Evolutionary conservation across 2,888 invertebrate genomes (phyloP).

Genomic region (Villa cingulata): DNA sequence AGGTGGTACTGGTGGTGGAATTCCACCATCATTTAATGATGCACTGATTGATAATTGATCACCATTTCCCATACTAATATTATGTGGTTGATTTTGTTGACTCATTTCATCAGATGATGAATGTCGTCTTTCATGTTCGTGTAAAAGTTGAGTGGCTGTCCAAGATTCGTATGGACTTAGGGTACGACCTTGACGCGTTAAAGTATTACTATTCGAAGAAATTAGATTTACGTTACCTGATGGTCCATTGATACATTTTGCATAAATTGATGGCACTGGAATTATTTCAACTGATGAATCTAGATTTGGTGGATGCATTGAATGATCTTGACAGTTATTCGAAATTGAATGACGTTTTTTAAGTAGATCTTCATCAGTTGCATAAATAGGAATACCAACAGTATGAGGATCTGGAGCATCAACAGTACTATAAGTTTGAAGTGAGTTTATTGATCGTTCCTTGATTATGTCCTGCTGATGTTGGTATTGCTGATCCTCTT

Average conservation of each 20-base stretch:
- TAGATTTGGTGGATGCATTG: background rate
- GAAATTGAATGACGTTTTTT: conserved; percentile 37
- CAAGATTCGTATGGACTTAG: conserved; percentile 44
- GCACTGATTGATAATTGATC: background rate
- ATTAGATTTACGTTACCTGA: conserved; percentile 16
- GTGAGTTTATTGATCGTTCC: conserved; percentile 14
- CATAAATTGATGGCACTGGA: conserved; percentile 1
- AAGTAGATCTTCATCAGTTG: conserved; percentile 35
- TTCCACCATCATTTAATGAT: conserved; percentile 8
- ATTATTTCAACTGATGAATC: background rate
- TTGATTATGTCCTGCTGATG: background rate
- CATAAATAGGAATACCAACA: conserved; percentile 36
- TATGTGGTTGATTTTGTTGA: conserved; percentile 19
- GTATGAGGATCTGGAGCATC: conserved; percentile 35
- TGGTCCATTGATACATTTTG: conserved; percentile 8
- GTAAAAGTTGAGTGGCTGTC: conserved; percentile 45
- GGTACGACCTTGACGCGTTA: conserved; percentile 34
- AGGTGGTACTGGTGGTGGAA: conserved; percentile 41
- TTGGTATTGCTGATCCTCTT: background rate
- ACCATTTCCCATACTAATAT: background rate
- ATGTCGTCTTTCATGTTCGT: conserved; percentile 42
- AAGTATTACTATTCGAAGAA: conserved; percentile 28
- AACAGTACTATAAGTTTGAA: conserved; percentile 19
- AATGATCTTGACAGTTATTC: background rate
- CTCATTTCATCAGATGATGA: conserved; percentile 12